These are phyloP conservation scores for Sesamia inferens DNA, from an alignment of 2,888 invertebrate genomes.

Conservation along the genomic window DNA sequence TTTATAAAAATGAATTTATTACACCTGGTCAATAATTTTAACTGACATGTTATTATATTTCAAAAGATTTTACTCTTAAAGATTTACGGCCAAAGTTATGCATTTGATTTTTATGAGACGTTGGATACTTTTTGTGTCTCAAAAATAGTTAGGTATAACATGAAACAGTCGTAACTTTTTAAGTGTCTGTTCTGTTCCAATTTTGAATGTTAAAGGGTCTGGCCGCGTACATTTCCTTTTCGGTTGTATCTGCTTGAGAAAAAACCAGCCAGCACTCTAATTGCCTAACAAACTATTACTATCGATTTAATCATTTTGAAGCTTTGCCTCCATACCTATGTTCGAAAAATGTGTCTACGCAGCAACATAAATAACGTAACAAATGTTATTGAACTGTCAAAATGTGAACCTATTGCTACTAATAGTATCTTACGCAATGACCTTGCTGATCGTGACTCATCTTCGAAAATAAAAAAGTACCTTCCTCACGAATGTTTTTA, in stretches of 20 bases:
- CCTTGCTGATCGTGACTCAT: background rate
- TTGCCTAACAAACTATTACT: too few species aligned
- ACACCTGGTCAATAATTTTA: slow-evolving; percentile 81
- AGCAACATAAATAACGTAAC: too few species aligned
- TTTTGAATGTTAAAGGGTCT: slow-evolving; percentile 31
- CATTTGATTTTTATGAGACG: slow-evolving; percentile 86
- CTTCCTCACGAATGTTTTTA: background rate
- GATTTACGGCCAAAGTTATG: slow-evolving; percentile 67
- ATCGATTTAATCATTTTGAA: too few species aligned
- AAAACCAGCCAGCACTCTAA: background rate
- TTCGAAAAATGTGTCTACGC: too few species aligned
- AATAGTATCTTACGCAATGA: too few species aligned
- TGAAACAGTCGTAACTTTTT: slow-evolving; percentile 54
- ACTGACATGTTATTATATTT: slow-evolving; percentile 86
- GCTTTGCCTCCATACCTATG: too few species aligned
- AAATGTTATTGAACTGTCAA: too few species aligned
- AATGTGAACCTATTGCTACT: too few species aligned
- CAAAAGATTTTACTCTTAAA: slow-evolving; percentile 85
- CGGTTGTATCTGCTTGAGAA: background rate
- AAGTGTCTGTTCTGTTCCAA: slow-evolving; percentile 34
- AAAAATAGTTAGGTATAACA: slow-evolving; percentile 59
- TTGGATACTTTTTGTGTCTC: slow-evolving; percentile 72
- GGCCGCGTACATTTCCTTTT: background rate
- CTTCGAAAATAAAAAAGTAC: background rate
- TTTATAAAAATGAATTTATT: slow-evolving; percentile 83